Evolutionary conservation across 1,140 invertebrate genomes (phyloP).

Genomic region (Geopemphigus sp.): DNA sequence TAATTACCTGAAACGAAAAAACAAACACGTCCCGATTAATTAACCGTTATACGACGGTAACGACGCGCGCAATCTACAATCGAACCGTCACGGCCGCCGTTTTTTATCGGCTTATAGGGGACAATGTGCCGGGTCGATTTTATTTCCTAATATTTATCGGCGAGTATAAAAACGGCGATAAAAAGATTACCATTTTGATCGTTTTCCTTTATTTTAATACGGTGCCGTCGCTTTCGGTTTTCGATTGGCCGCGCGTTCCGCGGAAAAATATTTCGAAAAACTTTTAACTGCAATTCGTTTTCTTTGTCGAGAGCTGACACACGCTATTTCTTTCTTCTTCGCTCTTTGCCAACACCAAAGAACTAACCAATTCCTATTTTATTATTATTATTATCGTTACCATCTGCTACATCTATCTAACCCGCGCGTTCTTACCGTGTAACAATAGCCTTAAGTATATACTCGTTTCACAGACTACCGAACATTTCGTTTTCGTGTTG

Average conservation of each 20-base stretch:
- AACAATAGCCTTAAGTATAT: conserved; percentile 20
- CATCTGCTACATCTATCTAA: conserved; percentile 22
- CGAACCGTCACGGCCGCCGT: too few relatives aligned
- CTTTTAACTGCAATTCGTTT: conserved; percentile 9
- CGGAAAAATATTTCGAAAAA: conserved; percentile 14
- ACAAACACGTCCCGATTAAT: too few relatives aligned
- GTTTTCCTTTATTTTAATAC: neutral
- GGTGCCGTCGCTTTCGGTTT: neutral
- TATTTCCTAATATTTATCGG: too few relatives aligned
- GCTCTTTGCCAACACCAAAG: neutral
- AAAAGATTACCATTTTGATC: neutral
- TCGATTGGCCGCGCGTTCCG: neutral
- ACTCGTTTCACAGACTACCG: conserved; percentile 23
- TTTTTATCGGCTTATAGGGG: too few relatives aligned
- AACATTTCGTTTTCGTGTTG: conserved; percentile 15
- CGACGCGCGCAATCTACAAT: too few relatives aligned
- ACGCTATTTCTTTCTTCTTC: neutral
- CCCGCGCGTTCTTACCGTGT: neutral
- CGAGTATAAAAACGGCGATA: neutral
- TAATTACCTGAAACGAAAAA: too few relatives aligned
- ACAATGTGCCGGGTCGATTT: too few relatives aligned
- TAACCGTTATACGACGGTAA: too few relatives aligned
- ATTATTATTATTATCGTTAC: neutral
- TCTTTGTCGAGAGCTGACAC: neutral
- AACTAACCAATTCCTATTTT: neutral